Percentiles rank a stretch among this genome's conserved stretches.
phyloP scores from a whole-genome alignment of 2,113 vertebrate species.

The Semicossyphus pulcher region DNA sequence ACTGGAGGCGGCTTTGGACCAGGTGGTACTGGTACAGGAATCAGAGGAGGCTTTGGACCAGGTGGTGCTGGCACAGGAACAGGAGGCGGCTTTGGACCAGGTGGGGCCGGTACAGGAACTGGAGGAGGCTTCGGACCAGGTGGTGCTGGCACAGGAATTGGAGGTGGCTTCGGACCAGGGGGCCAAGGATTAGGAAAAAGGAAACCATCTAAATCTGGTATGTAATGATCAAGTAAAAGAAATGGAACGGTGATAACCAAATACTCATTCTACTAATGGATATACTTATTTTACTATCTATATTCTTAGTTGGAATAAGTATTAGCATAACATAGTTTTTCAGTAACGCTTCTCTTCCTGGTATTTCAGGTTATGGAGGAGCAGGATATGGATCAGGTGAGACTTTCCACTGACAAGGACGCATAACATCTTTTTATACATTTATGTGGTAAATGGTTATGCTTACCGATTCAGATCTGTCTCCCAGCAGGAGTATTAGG shows the following conservation, averaged over 20 bases:
- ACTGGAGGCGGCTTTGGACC: slow-evolving; percentile 40
- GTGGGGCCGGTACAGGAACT: neutral
- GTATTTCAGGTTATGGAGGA: slow-evolving; percentile 62
- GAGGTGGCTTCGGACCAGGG: slow-evolving; percentile 42
- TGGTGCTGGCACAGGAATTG: slow-evolving; percentile 17
- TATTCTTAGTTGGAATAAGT: neutral
- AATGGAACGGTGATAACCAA: neutral
- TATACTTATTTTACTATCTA: neutral
- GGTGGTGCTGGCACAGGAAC: slow-evolving; percentile 42
- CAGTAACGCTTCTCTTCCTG: neutral
- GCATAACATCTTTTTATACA: neutral
- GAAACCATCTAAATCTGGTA: slow-evolving; percentile 66
- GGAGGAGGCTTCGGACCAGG: slow-evolving; percentile 6
- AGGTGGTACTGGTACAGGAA: neutral
- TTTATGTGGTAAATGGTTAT: neutral
- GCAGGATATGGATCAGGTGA: slow-evolving; percentile 62
- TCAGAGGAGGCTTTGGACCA: slow-evolving; percentile 30
- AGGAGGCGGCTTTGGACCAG: slow-evolving; percentile 45
- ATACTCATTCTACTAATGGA: too few species aligned
- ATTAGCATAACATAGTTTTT: neutral
- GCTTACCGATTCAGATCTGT: slow-evolving; percentile 13
- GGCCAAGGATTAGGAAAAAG: slow-evolving; percentile 61
- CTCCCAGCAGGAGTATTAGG: slow-evolving; percentile 42
- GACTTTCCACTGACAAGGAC: neutral
- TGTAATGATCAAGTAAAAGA: neutral